phyloP scores from a whole-genome alignment of 2,113 vertebrate genomes.

The Glareola pratincola region DNA sequence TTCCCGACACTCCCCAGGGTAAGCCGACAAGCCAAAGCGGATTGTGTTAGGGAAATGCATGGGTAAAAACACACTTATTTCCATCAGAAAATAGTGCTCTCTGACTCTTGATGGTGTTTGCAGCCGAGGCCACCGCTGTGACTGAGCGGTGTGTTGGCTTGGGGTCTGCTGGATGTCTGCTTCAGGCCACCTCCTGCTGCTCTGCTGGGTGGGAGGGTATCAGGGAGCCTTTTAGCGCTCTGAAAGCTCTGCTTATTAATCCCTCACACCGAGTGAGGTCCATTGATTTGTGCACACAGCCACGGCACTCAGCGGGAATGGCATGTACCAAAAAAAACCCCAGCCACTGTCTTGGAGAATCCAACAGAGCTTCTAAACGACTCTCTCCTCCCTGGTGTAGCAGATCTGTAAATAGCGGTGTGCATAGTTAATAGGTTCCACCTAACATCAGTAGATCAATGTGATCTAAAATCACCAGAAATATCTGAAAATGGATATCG shows the following conservation, averaged over 20 bases:
- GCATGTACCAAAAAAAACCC: not conserved
- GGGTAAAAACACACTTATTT: not conserved
- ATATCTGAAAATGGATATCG: fast-evolving
- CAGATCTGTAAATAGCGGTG: not conserved
- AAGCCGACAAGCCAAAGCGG: not conserved
- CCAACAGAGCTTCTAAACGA: not conserved
- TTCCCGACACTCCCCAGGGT: fast-evolving
- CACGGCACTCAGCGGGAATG: not conserved
- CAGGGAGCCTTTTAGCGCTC: not conserved
- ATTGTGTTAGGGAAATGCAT: fast-evolving
- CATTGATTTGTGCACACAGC: not conserved
- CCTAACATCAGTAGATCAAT: not conserved
- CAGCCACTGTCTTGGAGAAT: not conserved
- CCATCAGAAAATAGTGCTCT: not conserved
- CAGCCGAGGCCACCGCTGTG: fast-evolving
- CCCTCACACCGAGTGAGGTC: not conserved
- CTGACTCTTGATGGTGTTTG: not conserved
- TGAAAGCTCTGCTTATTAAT: not conserved
- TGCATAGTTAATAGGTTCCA: not conserved
- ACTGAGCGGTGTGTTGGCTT: not conserved
- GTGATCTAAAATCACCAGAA: not conserved
- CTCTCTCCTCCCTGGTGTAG: not conserved
- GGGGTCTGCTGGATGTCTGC: not conserved
- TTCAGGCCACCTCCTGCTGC: not conserved
- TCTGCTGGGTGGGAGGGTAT: not conserved